Evolutionary conservation across 2,113 vertebrate species (phyloP).

Genomic region (Etheostoma spectabile): DNA sequence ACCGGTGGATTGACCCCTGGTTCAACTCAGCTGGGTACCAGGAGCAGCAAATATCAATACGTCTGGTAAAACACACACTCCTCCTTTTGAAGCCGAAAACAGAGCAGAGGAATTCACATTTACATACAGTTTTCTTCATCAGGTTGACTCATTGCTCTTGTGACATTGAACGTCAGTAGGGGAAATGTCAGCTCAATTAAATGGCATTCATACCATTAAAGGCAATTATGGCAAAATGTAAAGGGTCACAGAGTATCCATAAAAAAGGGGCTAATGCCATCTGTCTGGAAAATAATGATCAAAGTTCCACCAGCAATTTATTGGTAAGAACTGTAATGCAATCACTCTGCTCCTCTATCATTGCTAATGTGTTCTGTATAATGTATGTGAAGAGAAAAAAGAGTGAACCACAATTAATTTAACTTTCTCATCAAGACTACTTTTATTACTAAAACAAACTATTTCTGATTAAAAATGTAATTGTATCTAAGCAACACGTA

Average conservation of each 20-base stretch:
- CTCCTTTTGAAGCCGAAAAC: constrained; percentile 14
- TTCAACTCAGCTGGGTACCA: constrained; percentile 59
- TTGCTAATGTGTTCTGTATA: constrained; percentile 50
- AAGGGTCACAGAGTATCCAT: constrained; percentile 38
- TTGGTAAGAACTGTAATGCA: constrained; percentile 44
- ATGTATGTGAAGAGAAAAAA: constrained; percentile 18
- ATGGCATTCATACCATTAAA: constrained; percentile 57
- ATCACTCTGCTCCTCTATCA: constrained; percentile 48
- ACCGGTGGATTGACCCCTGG: constrained; percentile 60
- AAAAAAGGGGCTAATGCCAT: constrained; percentile 38
- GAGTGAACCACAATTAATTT: constrained; percentile 28
- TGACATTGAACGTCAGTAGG: constrained; percentile 31
- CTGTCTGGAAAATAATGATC: constrained; percentile 57
- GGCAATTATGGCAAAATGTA: constrained; percentile 57
- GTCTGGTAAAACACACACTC: constrained; percentile 44
- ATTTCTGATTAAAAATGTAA: constrained; percentile 19
- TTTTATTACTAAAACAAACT: constrained; percentile 3
- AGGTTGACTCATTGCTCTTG: constrained; percentile 47
- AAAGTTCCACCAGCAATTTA: constrained; percentile 50
- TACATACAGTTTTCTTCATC: constrained; percentile 55
- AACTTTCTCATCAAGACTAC: constrained; percentile 35
- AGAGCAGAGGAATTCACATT: constrained; percentile 50
- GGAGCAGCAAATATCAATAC: constrained; percentile 67
- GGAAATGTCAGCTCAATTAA: constrained; percentile 72
- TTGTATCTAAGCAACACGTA: neutral